phyloP scores from a whole-genome alignment of 2,888 invertebrate genomes.

The Catocala fraxini region DNA sequence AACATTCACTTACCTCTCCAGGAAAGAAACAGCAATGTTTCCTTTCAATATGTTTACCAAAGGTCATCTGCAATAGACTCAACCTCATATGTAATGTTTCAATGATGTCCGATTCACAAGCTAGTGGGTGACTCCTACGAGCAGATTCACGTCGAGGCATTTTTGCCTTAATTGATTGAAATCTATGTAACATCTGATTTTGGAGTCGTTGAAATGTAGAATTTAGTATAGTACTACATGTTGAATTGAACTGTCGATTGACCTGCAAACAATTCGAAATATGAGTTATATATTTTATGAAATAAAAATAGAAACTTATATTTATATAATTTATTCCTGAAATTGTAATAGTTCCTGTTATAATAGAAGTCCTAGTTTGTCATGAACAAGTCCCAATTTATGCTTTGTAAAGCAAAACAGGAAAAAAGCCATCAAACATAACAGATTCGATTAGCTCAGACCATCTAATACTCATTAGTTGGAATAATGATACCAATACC shows the following conservation, averaged over 20 bases:
- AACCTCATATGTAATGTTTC: constrained; percentile 97
- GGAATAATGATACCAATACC: too few species aligned
- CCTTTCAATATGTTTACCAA: constrained; percentile 97
- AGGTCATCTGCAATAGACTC: constrained; percentile 96
- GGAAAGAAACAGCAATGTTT: constrained; percentile 98
- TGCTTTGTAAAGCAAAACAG: constrained; percentile 17
- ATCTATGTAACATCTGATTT: constrained; percentile 94
- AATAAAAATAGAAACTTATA: background rate
- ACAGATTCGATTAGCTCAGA: constrained; percentile 5
- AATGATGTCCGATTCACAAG: constrained; percentile 97
- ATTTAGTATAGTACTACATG: constrained; percentile 93
- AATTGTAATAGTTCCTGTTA: too few species aligned
- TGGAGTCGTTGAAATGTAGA: constrained; percentile 95
- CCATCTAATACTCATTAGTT: background rate
- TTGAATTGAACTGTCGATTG: constrained; percentile 92
- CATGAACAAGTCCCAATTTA: too few species aligned
- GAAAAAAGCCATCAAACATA: constrained; percentile 25
- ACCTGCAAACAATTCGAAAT: constrained; percentile 87
- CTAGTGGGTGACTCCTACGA: constrained; percentile 95
- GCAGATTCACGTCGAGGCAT: constrained; percentile 97
- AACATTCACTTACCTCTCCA: constrained; percentile 91
- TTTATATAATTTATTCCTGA: background rate
- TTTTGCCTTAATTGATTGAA: constrained; percentile 95
- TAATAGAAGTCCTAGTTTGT: too few species aligned
- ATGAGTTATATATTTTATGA: background rate